Evolutionary conservation across 2,888 invertebrate species (phyloP), one percentile per base, ranked within the genome.

Genomic region (Mechanitis messenoides): DNA sequence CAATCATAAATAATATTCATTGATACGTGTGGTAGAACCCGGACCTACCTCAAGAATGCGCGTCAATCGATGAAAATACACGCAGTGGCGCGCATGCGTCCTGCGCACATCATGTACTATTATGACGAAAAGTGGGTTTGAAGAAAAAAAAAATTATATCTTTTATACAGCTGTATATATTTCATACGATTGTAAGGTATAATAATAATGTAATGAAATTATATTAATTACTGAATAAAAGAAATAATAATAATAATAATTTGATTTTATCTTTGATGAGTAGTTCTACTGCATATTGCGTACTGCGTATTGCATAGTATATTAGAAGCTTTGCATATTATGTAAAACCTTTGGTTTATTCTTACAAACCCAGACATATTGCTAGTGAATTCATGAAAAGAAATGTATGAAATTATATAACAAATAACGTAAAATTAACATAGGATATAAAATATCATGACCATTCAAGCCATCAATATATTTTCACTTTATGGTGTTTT

Each of bases 31-130:
- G 69, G n/a, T 55, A 53, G 42, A 45, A 63, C 72, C 82, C 73
- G 76, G 85, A 85, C 86, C 87, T 87, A 85, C 84, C 87, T 78
- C 84, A 88, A 81, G 74, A 84, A 78, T 85, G 83, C 73, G 74
- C 68, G 68, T 67, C 86, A 83, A 89, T 89, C 84, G 74, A 72
- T 72, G 72, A 61, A 72, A 72, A 75, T 72, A 74, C 77, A 79
- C 80, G 80, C 81, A 80, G 78, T 73, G 73, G 57, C 69, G 69
- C 80, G 81, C 87, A 71, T 69, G 87, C 87, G 83, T 76, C 75
- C 78, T 80, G 62, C 31, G 9, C 53, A 55, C 50, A 50, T 56
- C 58, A 62, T 55, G 82, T 82, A 85, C 79, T 71, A 70, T 59
- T 59, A 69, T 11, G 56, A 12, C 57, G 67, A 74, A 46, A 78